A percentile compares a stretch with the other conserved stretches of the same genome.
phyloP scores from a whole-genome alignment of 2,113 vertebrate genomes.

The Chionis minor region DNA sequence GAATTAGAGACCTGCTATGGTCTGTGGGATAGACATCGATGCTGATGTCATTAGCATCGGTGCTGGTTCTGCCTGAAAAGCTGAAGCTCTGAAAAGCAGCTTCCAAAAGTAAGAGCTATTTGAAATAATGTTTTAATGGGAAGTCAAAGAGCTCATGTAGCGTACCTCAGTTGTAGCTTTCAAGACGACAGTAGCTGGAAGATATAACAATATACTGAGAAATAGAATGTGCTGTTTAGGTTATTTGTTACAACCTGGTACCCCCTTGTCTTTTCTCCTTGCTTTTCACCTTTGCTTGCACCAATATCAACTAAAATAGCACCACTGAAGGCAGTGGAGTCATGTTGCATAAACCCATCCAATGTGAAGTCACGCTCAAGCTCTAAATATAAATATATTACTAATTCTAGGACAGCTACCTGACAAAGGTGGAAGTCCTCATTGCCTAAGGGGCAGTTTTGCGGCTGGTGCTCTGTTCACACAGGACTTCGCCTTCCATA shows the following conservation, averaged over 20 bases:
- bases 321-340: neutral
- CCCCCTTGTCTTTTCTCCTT: neutral
- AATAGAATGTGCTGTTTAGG: neutral
- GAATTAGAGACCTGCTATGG: conserved; percentile 63
- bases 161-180: neutral
- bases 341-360: neutral
- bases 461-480: neutral
- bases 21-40: conserved; percentile 40
- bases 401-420: neutral
- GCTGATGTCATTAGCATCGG: conserved; percentile 58
- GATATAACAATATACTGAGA: neutral
- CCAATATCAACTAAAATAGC: neutral
- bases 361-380: neutral
- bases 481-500: neutral
- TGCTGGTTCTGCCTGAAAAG: neutral
- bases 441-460: neutral
- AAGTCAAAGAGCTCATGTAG: neutral
- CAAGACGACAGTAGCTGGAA: neutral
- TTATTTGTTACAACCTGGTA: neutral
- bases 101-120: conserved; percentile 46
- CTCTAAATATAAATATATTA: neutral
- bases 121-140: neutral
- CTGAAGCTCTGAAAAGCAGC: conserved; percentile 21
- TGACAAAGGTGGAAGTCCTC: neutral
- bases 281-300: neutral